These are phyloP conservation scores for Lycorma delicatula DNA, from an alignment of 1,140 invertebrate genomes.

Conservation along the genomic window DNA sequence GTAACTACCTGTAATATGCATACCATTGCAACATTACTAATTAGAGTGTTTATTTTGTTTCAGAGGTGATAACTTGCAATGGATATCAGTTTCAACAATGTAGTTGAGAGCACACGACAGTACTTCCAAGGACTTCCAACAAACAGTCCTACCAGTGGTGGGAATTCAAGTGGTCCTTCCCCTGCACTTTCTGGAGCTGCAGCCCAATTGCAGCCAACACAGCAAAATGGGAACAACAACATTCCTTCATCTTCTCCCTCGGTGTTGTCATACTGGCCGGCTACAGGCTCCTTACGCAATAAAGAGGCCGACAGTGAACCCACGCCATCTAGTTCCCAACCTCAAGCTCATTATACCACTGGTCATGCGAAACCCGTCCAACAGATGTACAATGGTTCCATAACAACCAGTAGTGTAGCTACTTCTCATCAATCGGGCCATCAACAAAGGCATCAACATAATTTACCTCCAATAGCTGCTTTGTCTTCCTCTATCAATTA, in stretches of 20 bases:
- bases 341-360: slow-evolving; percentile 10
- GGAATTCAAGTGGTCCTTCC: slow-evolving; percentile 33
- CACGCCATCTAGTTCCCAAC: neutral
- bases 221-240: slow-evolving; percentile 27
- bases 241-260: slow-evolving; percentile 23
- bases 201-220: slow-evolving; percentile 40
- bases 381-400: slow-evolving; percentile 12
- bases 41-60: no score
- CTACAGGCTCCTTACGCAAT: neutral
- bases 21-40: no score
- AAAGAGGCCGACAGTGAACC: slow-evolving; percentile 9
- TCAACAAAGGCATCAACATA: slow-evolving; percentile 9
- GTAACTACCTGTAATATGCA: no score
- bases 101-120: slow-evolving; percentile 67
- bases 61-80: slow-evolving; percentile 44
- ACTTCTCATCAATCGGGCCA: neutral
- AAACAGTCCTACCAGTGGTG: slow-evolving; percentile 41
- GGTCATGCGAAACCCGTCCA: neutral
- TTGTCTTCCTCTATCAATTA: slow-evolving; percentile 4
- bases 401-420: neutral
- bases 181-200: slow-evolving; percentile 31
- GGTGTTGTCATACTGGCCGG: slow-evolving; percentile 20
- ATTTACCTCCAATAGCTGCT: slow-evolving; percentile 14
- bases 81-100: slow-evolving; percentile 67
- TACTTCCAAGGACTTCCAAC: slow-evolving; percentile 66